Evolutionary conservation across 2,113 vertebrate genomes (phyloP).

Genomic region (Leptobrachium ailaonicum): DNA sequence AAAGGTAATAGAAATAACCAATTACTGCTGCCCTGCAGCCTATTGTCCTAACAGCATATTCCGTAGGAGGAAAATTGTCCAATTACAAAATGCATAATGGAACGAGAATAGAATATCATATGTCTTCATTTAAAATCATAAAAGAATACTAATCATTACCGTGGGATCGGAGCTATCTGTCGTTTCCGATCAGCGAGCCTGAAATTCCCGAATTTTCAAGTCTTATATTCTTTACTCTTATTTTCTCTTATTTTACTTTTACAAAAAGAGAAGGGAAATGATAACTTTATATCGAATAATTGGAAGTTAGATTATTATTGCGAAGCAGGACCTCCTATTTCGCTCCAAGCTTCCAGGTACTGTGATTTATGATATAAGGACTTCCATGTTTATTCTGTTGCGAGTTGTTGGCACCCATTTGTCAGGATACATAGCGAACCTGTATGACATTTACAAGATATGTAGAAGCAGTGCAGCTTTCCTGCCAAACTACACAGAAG

Average conservation of each 20-base stretch:
- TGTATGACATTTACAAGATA: slow-evolving; percentile 60
- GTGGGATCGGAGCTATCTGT: background rate
- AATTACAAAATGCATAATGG: background rate
- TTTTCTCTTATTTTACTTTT: background rate
- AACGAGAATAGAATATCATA: background rate
- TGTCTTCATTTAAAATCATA: background rate
- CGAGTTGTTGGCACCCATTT: slow-evolving; percentile 58
- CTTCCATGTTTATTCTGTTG: slow-evolving; percentile 57
- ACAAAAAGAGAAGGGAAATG: background rate
- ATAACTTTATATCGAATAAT: background rate
- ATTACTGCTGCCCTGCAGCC: background rate
- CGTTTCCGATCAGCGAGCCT: background rate
- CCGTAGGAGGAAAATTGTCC: background rate
- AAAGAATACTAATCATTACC: background rate
- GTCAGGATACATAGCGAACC: slow-evolving; percentile 59
- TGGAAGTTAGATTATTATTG: background rate
- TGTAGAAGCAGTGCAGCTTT: slow-evolving; percentile 61
- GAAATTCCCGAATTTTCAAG: background rate
- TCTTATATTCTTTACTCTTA: background rate
- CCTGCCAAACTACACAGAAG: slow-evolving; percentile 57
- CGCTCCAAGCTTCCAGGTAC: slow-evolving; percentile 33
- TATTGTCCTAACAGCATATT: background rate
- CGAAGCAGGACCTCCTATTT: background rate
- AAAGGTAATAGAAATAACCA: background rate
- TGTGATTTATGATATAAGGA: slow-evolving; percentile 46